Percentiles rank a stretch among this genome's conserved stretches.
These are phyloP conservation scores for Arenicola marina DNA, from an alignment of 2,888 invertebrate species.

Conservation along the genomic window DNA sequence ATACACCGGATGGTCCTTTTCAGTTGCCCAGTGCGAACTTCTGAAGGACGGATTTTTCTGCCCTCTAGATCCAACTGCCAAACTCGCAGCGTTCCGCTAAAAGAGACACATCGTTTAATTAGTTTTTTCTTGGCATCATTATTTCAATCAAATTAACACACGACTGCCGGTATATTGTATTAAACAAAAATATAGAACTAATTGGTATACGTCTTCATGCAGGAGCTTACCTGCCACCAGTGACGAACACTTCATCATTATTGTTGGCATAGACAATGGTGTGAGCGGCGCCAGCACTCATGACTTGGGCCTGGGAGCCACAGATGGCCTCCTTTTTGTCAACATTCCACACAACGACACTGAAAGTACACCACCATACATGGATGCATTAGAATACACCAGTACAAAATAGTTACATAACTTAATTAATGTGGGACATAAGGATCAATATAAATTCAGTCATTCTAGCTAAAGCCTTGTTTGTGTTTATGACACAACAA, in stretches of 20 bases:
- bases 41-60: constrained; percentile 72
- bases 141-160: too few species aligned
- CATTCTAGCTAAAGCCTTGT: too few species aligned
- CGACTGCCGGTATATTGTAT: too few species aligned
- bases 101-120: too few species aligned
- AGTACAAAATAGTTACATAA: too few species aligned
- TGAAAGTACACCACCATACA: too few species aligned
- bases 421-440: too few species aligned
- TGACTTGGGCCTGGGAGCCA: constrained; percentile 69
- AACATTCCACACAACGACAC: constrained; percentile 84
- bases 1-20: constrained; percentile 78
- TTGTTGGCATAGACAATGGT: constrained; percentile 63
- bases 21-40: constrained; percentile 79
- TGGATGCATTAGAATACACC: too few species aligned
- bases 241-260: constrained; percentile 57
- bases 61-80: constrained; percentile 66
- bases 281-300: constrained; percentile 75
- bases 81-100: constrained; percentile 58
- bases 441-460: too few species aligned
- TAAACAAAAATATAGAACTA: constrained; percentile 5
- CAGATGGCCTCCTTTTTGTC: constrained; percentile 67
- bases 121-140: too few species aligned
- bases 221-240: constrained; percentile 62
- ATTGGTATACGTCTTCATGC: constrained; percentile 26
- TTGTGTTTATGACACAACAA: too few species aligned